Conservation (phyloP, 2,888 invertebrate genomes). For the Oxyteleia sp. region DNA sequence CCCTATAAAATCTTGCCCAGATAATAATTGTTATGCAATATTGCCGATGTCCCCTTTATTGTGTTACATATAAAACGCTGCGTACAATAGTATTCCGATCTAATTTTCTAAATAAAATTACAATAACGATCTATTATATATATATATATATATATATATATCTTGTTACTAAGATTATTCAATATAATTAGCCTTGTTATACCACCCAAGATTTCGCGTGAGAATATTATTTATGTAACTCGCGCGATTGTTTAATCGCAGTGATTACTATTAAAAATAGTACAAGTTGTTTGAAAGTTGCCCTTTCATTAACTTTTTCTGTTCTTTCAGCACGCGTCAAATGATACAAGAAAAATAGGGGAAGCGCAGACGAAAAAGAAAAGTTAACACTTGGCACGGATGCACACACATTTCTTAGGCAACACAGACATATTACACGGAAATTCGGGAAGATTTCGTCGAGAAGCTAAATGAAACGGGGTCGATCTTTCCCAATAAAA, state of each 20-base stretch:
- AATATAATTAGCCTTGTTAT: conserved; percentile 13
- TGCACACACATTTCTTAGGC: conserved; percentile 26
- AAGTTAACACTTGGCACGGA: conserved; percentile 40
- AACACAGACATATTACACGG: conserved; percentile 31
- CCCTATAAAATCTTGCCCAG: too few species aligned
- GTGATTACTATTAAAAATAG: conserved; percentile 17
- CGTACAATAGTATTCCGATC: too few species aligned
- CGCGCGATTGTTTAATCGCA: not conserved
- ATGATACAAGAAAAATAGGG: conserved; percentile 31
- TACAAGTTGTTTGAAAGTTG: not conserved
- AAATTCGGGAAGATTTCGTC: conserved; percentile 21
- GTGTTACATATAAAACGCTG: too few species aligned
- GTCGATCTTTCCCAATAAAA: conserved; percentile 13
- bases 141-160: not conserved
- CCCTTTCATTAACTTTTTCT: conserved; percentile 16
- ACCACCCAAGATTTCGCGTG: not conserved
- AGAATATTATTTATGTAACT: conserved; percentile 15
- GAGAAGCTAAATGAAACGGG: conserved; percentile 11
- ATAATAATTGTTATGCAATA: too few species aligned
- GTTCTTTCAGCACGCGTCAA: conserved; percentile 29
- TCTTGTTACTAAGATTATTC: conserved; percentile 10
- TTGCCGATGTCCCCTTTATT: too few species aligned
- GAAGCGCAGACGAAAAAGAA: conserved; percentile 33
- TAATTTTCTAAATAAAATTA: too few species aligned
- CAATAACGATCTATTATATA: conserved; percentile 1